Conservation (phyloP, 1,140 invertebrate genomes). For the Trichonephila clavipes region DNA sequence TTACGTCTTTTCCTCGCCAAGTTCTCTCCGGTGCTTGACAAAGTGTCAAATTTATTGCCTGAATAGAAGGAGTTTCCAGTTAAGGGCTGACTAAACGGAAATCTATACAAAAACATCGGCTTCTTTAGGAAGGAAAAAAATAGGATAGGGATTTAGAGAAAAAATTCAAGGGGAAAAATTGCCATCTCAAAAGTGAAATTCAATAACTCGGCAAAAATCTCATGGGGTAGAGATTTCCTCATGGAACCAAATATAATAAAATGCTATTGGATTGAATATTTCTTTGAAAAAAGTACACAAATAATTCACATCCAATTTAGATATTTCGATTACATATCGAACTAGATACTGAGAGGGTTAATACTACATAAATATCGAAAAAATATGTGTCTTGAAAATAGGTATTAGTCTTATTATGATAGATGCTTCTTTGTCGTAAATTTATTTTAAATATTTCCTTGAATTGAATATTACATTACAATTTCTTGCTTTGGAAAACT, state of each 20-base stretch:
- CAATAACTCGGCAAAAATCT: slow-evolving; percentile 31
- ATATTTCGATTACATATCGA: not conserved
- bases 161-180: slow-evolving; percentile 44
- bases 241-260: slow-evolving; percentile 21
- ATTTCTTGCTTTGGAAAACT: too few relatives aligned
- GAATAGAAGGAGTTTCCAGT: slow-evolving; percentile 57
- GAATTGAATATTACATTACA: too few relatives aligned
- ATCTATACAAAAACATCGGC: slow-evolving; percentile 60
- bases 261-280: slow-evolving; percentile 22
- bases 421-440: too few relatives aligned
- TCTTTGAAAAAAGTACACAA: not conserved
- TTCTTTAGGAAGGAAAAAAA: slow-evolving; percentile 20
- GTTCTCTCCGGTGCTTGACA: slow-evolving; percentile 44
- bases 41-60: slow-evolving; percentile 69
- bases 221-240: not conserved
- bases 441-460: too few relatives aligned
- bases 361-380: too few relatives aligned
- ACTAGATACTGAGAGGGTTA: too few relatives aligned
- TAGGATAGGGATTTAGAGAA: not conserved
- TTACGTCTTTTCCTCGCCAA: slow-evolving; percentile 40
- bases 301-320: too few relatives aligned
- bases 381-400: too few relatives aligned
- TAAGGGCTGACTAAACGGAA: slow-evolving; percentile 69
- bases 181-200: slow-evolving; percentile 51
- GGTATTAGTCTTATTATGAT: too few relatives aligned